phyloP scores from a whole-genome alignment of 2,888 invertebrate species.

The Ctena decussata region DNA sequence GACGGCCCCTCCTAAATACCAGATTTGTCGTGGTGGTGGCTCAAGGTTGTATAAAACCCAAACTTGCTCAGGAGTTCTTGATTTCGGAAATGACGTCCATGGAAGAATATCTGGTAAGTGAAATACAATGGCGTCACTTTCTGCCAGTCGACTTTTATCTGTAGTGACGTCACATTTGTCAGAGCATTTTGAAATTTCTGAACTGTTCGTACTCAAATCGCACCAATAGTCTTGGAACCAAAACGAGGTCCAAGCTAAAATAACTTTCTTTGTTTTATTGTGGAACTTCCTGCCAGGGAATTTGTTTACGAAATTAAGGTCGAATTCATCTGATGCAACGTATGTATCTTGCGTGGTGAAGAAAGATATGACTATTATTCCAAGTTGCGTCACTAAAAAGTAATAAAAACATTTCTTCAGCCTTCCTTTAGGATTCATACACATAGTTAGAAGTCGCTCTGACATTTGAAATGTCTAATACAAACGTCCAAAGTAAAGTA shows the following conservation, averaged over 20 bases:
- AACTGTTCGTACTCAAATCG: background rate
- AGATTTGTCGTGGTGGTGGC: constrained; percentile 55
- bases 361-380: background rate
- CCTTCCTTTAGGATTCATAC: too few species aligned
- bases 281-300: background rate
- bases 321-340: background rate
- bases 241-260: constrained; percentile 9
- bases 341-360: background rate
- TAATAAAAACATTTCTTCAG: background rate
- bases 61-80: background rate
- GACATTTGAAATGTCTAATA: too few species aligned
- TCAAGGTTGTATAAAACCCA: constrained; percentile 68
- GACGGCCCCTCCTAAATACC: background rate
- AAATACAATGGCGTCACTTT: constrained; percentile 6
- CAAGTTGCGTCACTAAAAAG: background rate
- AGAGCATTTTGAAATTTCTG: background rate
- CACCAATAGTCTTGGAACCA: constrained; percentile 20
- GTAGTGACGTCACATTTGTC: constrained; percentile 15
- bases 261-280: background rate
- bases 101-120: constrained; percentile 13
- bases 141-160: background rate
- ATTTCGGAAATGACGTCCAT: background rate
- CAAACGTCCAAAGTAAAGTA: too few species aligned
- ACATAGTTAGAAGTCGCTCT: too few species aligned
- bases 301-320: background rate